A percentile compares a stretch with the other conserved stretches of the same genome.
Evolutionary conservation across 1,140 invertebrate species (phyloP).

Genomic region (Drosophila setifemur): DNA sequence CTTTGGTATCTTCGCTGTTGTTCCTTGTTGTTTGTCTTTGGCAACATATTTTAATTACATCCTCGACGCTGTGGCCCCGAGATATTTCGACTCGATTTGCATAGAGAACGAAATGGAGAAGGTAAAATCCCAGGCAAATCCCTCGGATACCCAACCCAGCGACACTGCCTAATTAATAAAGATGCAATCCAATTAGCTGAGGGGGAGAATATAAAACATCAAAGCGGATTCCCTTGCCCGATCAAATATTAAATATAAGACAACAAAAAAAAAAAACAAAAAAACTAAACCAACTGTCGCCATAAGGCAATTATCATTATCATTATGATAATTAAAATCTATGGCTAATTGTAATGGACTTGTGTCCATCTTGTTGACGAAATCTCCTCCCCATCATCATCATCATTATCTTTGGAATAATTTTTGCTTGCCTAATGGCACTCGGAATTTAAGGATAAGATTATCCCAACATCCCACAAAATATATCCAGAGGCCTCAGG

Average conservation of each 20-base stretch:
- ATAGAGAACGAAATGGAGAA: conserved; percentile 13
- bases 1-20: background rate
- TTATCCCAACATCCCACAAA: conserved; percentile 6
- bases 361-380: conserved; percentile 25
- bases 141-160: too few relatives aligned
- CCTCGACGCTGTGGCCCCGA: conserved; percentile 37
- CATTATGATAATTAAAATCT: conserved; percentile 79
- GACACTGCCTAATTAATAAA: conserved; percentile 68
- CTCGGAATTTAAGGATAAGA: background rate
- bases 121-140: too few relatives aligned
- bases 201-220: conserved; percentile 40
- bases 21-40: conserved; percentile 59
- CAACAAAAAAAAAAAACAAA: too few relatives aligned
- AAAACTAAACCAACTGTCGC: conserved; percentile 60
- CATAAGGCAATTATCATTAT: conserved; percentile 59
- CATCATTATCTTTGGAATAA: background rate
- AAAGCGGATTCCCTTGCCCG: conserved; percentile 28
- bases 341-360: conserved; percentile 56
- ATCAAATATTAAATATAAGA: conserved; percentile 41
- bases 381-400: conserved; percentile 13
- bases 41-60: conserved; percentile 78
- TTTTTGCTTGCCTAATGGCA: too few relatives aligned
- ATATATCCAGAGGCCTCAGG: background rate
- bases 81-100: conserved; percentile 64
- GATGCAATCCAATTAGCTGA: conserved; percentile 71